Evolutionary conservation across 2,797 vertebrate genomes (phyloP).

Genomic region (Euthynnus affinis): DNA sequence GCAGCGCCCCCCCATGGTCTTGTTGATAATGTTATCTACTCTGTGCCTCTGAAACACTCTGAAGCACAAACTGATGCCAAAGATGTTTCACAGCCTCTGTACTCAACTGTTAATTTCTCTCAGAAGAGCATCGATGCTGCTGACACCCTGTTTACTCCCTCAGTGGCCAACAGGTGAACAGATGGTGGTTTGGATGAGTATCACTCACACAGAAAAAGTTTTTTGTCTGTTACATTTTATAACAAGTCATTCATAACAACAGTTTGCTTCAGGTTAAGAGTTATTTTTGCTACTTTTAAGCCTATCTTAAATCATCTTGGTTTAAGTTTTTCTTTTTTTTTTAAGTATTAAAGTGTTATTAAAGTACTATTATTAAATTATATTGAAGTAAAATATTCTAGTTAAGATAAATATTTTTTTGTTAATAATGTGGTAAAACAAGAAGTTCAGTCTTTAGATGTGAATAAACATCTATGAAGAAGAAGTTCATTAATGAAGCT

Average conservation of each 20-base stretch:
- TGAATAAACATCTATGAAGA: too few relatives aligned
- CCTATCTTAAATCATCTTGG: background rate
- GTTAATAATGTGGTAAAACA: too few relatives aligned
- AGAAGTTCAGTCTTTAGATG: too few relatives aligned
- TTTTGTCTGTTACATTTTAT: background rate
- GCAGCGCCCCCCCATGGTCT: background rate
- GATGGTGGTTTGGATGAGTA: background rate
- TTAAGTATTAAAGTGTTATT: too few relatives aligned
- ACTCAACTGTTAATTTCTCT: too few relatives aligned
- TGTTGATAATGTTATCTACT: background rate
- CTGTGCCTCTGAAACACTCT: background rate
- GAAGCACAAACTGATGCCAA: accelerated
- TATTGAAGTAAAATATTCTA: too few relatives aligned
- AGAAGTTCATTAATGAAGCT: too few relatives aligned
- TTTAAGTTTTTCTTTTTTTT: too few relatives aligned
- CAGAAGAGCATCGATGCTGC: too few relatives aligned
- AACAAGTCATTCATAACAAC: background rate
- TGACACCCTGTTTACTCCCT: background rate
- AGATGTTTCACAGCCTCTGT: background rate
- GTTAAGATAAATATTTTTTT: too few relatives aligned
- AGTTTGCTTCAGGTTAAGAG: background rate
- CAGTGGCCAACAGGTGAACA: background rate
- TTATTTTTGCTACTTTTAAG: background rate
- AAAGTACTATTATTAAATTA: too few relatives aligned
- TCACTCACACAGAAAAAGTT: background rate